These are phyloP conservation scores for Picathartes gymnocephalus DNA, from an alignment of 2,113 vertebrate species.

Conservation along the genomic window DNA sequence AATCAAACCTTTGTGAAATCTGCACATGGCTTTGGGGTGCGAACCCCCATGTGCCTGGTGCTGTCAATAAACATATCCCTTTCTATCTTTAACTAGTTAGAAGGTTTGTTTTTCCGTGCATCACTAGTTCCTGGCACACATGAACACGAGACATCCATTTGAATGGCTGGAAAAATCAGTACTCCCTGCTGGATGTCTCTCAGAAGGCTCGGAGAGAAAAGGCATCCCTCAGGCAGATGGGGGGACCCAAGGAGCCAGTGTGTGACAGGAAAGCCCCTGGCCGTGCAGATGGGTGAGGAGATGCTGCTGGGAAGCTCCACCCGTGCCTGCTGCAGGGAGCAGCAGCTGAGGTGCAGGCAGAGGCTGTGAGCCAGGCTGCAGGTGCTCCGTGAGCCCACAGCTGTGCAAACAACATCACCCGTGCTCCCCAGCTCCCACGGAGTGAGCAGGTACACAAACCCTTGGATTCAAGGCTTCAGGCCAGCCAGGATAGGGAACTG, in stretches of 20 bases:
- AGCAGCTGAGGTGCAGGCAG: not conserved
- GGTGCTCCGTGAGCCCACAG: not conserved
- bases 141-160: not conserved
- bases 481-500: fast-evolving
- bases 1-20: too few relatives aligned
- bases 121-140: not conserved
- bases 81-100: too few relatives aligned
- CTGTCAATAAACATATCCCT: too few relatives aligned
- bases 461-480: not conserved
- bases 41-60: too few relatives aligned
- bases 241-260: not conserved
- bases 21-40: too few relatives aligned
- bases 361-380: not conserved
- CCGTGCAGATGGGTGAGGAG: not conserved
- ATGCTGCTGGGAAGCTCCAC: not conserved
- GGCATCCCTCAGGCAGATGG: not conserved
- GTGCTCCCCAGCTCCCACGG: not conserved
- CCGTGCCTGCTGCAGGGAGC: not conserved
- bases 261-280: not conserved
- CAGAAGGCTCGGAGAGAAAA: not conserved
- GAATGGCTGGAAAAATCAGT: not conserved
- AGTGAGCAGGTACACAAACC: not conserved
- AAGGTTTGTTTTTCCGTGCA: too few relatives aligned
- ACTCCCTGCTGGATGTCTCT: not conserved
- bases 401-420: not conserved